A percentile compares a stretch with the other conserved stretches of the same genome.
Evolutionary conservation across 2,113 vertebrate species (phyloP).

Genomic region (Peucedramus taeniatus): DNA sequence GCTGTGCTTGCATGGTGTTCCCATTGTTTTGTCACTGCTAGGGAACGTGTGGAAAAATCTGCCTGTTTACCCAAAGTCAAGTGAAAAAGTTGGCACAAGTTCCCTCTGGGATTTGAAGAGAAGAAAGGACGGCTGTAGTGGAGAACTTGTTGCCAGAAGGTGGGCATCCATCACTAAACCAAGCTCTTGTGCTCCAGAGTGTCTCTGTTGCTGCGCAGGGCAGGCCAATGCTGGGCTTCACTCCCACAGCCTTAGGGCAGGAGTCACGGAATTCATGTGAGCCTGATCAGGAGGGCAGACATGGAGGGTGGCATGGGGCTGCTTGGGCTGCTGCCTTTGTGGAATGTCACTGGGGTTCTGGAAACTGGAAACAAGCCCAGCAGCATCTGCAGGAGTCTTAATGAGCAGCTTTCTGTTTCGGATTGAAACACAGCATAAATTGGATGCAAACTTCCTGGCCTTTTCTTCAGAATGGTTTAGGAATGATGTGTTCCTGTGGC

Average conservation of each 20-base stretch:
- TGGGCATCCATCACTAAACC: neutral
- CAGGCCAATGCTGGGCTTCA: neutral
- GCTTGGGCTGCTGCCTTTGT: neutral
- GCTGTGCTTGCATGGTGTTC: neutral
- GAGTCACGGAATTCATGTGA: neutral
- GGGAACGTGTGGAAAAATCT: neutral
- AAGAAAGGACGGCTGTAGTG: neutral
- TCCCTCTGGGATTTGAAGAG: neutral
- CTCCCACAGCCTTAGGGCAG: neutral
- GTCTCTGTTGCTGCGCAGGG: neutral
- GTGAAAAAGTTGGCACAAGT: neutral
- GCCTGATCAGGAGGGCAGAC: accelerated
- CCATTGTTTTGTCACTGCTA: neutral
- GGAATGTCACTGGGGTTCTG: accelerated
- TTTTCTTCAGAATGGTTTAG: neutral
- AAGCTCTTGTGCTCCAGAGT: accelerated
- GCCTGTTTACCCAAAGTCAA: neutral
- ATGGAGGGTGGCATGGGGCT: neutral
- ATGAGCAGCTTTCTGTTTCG: neutral
- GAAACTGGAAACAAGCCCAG: neutral
- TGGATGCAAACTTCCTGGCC: neutral
- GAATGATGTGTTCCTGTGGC: neutral
- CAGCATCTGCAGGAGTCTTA: neutral
- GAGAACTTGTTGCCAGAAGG: neutral
- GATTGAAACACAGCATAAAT: neutral